Evolutionary conservation across 2,888 invertebrate species (phyloP), one percentile per base, ranked within the genome.

Genomic region (Hofmannophila pseudospretella): DNA sequence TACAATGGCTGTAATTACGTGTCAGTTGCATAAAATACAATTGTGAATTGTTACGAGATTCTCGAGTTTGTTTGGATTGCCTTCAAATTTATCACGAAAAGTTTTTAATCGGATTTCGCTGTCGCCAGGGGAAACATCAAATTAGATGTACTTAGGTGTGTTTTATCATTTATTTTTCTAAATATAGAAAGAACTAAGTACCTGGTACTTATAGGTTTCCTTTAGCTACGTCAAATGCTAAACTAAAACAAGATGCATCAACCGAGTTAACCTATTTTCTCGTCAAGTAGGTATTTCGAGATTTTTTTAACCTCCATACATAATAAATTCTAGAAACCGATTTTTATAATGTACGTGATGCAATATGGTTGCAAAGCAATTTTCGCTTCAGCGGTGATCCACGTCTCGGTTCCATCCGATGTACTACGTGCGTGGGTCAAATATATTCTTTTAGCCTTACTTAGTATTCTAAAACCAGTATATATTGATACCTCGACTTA

Each of bases 361-460:
- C 28, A 38, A 28, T 33, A 33, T 33, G 11, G 26, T 28, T 38
- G 11, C 27, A 10, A 9, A 27, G 32, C 32, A 32, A 33, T 33
- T 32, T 33, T 19, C 16, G 19, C 32, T 28, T 33, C 23, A 9
- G 29, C 19, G 8, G 22, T 2, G 8, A 29, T 2, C 19, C 28
- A 27, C 16, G 19, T 16, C 20, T 11, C 22, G n/a, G 8, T 1
- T n/a, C n/a, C 23, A n/a, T n/a, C 2, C n/a, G 8, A 2, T n/a
- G n/a, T n/a, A n/a, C n/a, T n/a, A 23, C 23, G 23, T 23, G 23
- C 23, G 2, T 23, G n/a, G 23, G n/a, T 23, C 23, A 23, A n/a
- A n/a, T n/a, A 23, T n/a, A 23, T n/a, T 23, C 8, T 2, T n/a
- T 23, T 2, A n/a, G n/a, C 23, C n/a, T n/a, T 23, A 8, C n/a